These are phyloP conservation scores for Meteorus cinctellus DNA, from an alignment of 2,888 invertebrate genomes.

Conservation along the genomic window DNA sequence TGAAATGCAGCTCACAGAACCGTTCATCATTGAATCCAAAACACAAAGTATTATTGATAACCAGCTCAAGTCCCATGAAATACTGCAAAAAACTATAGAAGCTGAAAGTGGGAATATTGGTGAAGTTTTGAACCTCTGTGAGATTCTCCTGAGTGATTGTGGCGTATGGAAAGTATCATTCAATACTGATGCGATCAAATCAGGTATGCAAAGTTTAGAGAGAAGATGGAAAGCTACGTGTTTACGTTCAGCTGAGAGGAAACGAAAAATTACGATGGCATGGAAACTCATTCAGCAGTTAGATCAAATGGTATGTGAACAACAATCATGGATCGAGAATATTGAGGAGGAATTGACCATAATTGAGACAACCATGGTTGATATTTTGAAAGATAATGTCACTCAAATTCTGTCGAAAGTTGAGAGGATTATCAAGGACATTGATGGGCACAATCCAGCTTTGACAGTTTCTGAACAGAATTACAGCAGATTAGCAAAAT, in stretches of 20 bases:
- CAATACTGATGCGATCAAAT: constrained; percentile 80
- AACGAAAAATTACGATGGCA: constrained; percentile 78
- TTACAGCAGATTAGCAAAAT: constrained; percentile 81
- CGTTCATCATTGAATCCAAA: constrained; percentile 80
- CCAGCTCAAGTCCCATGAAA: constrained; percentile 82
- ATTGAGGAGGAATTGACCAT: constrained; percentile 79
- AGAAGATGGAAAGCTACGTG: constrained; percentile 87
- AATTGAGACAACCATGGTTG: constrained; percentile 78
- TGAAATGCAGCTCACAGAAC: constrained; percentile 81
- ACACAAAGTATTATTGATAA: constrained; percentile 81
- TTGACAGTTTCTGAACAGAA: constrained; percentile 80
- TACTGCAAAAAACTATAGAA: constrained; percentile 84
- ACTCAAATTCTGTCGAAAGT: constrained; percentile 77
- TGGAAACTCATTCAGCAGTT: constrained; percentile 80
- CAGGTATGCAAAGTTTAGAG: constrained; percentile 82
- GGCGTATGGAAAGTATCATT: constrained; percentile 83
- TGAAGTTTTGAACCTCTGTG: constrained; percentile 86
- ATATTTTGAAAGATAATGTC: constrained; percentile 76
- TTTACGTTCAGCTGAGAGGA: constrained; percentile 82
- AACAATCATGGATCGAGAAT: constrained; percentile 78
- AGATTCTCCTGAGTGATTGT: constrained; percentile 83
- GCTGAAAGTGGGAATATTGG: constrained; percentile 85
- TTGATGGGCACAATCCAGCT: constrained; percentile 77
- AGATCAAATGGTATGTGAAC: constrained; percentile 75
- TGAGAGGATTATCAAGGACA: constrained; percentile 75